A percentile compares a stretch with the other conserved stretches of the same genome.
phyloP scores from a whole-genome alignment of 2,797 vertebrate species.

The Erethizon dorsatum region DNA sequence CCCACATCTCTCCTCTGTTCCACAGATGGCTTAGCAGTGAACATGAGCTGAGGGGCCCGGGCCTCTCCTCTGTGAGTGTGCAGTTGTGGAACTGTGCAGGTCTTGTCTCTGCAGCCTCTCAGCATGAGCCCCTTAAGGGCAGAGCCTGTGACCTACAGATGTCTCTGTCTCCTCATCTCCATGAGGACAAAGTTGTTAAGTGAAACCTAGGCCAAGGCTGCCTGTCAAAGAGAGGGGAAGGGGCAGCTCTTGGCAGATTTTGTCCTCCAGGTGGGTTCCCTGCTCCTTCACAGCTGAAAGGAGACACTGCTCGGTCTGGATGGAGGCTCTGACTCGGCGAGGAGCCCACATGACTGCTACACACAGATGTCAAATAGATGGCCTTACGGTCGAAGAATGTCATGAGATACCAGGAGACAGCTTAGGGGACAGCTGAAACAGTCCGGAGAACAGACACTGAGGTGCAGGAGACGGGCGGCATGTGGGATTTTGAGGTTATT shows the following conservation, averaged over 20 bases:
- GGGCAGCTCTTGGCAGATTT: neutral
- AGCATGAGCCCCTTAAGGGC: neutral
- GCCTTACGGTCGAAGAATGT: neutral
- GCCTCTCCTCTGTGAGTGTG: neutral
- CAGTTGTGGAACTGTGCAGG: neutral
- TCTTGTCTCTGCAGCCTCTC: neutral
- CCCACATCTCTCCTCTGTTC: neutral
- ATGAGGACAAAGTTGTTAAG: neutral
- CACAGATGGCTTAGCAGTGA: neutral
- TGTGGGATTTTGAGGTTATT: neutral
- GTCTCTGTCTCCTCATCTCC: neutral
- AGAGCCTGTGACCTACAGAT: neutral
- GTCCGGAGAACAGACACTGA: neutral
- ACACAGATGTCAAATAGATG: neutral
- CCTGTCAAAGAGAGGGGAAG: neutral
- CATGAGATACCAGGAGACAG: neutral
- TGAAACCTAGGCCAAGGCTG: neutral
- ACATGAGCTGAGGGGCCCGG: neutral
- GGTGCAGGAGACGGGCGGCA: neutral
- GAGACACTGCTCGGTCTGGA: neutral
- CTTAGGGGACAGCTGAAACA: neutral
- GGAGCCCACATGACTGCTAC: neutral
- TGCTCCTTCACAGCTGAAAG: neutral
- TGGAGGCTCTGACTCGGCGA: neutral
- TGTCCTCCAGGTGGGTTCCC: neutral